A percentile compares a stretch with the other conserved stretches of the same genome.
phyloP scores from a whole-genome alignment of 92 coral and sea anemone species.

The Phenganax stokvisi region DNA sequence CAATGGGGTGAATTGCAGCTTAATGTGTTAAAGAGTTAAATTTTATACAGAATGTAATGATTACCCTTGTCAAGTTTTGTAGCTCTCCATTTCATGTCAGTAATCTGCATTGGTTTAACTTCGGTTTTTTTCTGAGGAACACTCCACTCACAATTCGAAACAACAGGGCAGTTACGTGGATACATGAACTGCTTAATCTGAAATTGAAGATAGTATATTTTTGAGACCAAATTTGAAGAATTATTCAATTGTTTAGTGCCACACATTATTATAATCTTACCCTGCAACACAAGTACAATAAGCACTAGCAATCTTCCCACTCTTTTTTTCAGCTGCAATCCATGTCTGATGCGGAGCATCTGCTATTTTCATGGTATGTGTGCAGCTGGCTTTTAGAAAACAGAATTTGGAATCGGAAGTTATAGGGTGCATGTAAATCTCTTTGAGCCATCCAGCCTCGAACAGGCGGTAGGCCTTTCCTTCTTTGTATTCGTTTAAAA shows the following conservation, averaged over 20 bases:
- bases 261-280: no score
- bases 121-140: conserved; percentile 32
- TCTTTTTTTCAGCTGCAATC: not conserved
- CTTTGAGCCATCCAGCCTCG: conserved; percentile 54
- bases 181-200: conserved; percentile 60
- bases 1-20: no score
- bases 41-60: not conserved
- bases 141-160: conserved; percentile 46
- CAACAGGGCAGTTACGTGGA: conserved; percentile 54
- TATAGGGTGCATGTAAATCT: conserved; percentile 36
- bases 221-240: no score
- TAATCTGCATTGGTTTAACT: conserved; percentile 49
- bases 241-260: no score
- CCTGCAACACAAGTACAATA: conserved; percentile 56
- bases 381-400: conserved; percentile 8
- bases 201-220: no score
- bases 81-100: conserved; percentile 60
- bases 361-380: conserved; percentile 3
- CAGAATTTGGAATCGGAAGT: conserved; percentile 39
- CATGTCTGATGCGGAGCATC: not conserved
- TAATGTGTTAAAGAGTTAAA: no score
- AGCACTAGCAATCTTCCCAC: conserved; percentile 29
- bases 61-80: conserved; percentile 58
- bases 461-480: conserved; percentile 51
- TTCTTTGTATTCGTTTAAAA: conserved; percentile 55